Evolutionary conservation across 2,797 vertebrate species (phyloP), one percentile per base, ranked within the genome.

Genomic region (Adelosebastes latens): DNA sequence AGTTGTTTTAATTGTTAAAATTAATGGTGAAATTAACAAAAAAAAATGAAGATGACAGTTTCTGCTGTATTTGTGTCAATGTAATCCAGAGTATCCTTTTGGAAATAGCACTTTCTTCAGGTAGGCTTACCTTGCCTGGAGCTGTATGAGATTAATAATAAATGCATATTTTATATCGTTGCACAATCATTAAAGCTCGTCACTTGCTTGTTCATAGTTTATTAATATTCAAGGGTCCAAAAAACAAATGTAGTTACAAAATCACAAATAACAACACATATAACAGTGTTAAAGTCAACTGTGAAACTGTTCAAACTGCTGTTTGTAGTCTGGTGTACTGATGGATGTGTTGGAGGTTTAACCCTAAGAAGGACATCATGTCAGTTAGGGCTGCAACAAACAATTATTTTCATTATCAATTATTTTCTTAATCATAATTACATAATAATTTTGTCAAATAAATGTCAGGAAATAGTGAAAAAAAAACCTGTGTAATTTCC

Each of bases 121-220:
- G 29, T 5, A 53, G 8, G 8, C n/a, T 39, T 49, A 46, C n/a
- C 24, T 20, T 73, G 18, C 6, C 31, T 49, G n/a, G 4, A 59
- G 58, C 25, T 64, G 22, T 27, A 70, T 22, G 13, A 62, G 34
- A 77, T 84, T n/a, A 49, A 49, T 58, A 86, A 89, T 84, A 87
- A 91, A 87, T 52, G 2, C 1, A 58, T 3, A 53, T 61, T 79
- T 3, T 76, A 49, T 27, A 58, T 42, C 14, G 16, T 32, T 60
- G 46, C 65, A 79, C 11, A 58, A 18, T 76, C 11, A 65, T 58
- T 8, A 56, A 29, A 62, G 4, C 11, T 69, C 14, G 1, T 62
- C 18, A n/a, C 42, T 72, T 53, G 18, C 25, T 70, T 67, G 25
- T n/a, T 80, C 9, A 55, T 29, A 63, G 36, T 80, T 79, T 71